phyloP scores from a whole-genome alignment of 2,113 vertebrate genomes.

The Oenanthe oenanthe region DNA sequence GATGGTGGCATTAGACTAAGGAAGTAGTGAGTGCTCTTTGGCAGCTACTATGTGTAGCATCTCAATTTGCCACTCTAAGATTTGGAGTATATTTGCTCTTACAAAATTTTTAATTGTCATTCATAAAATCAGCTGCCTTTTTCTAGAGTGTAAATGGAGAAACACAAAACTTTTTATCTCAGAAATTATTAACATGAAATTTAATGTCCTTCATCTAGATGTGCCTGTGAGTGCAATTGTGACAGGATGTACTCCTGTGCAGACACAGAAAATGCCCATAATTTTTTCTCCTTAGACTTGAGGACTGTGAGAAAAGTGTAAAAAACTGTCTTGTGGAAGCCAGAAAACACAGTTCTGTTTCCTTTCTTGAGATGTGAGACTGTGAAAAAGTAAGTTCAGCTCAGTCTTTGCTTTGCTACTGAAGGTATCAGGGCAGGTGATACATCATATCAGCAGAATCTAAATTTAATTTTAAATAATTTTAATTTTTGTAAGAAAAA shows the following conservation, averaged over 20 bases:
- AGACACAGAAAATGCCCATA: neutral
- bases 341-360: neutral
- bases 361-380: neutral
- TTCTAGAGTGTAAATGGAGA: neutral
- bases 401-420: neutral
- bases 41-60: neutral
- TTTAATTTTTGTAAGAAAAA: neutral
- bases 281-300: neutral
- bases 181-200: neutral
- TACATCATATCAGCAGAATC: neutral
- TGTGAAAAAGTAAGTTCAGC: neutral
- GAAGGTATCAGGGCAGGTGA: neutral
- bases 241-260: neutral
- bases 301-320: neutral
- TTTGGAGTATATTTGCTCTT: neutral
- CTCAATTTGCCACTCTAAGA: neutral
- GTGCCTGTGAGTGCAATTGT: neutral
- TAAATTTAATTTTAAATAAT: neutral
- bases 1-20: neutral
- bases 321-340: neutral
- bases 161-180: neutral
- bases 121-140: neutral
- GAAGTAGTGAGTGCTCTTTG: neutral
- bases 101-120: neutral
- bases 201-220: neutral